A percentile compares a stretch with the other conserved stretches of the same genome.
Conservation (phyloP, 2,797 vertebrate genomes). For the Myotis myotis region DNA sequence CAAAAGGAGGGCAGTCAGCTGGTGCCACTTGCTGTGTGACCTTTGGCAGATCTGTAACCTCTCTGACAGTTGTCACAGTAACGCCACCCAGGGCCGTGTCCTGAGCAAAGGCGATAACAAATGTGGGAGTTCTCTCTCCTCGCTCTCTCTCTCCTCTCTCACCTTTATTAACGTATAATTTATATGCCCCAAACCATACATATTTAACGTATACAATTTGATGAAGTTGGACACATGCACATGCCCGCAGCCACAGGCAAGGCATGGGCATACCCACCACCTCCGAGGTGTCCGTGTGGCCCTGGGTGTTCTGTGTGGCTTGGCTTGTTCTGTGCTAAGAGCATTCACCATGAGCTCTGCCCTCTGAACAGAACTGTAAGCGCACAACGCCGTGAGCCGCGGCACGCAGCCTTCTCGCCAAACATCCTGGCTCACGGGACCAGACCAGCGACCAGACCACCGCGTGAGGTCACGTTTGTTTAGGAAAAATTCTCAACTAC, state of each 20-base stretch:
- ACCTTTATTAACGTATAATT: neutral
- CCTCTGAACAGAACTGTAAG: neutral
- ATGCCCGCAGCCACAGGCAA: neutral
- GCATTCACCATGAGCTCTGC: neutral
- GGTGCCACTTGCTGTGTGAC: neutral
- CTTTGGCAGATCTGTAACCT: neutral
- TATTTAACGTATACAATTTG: neutral
- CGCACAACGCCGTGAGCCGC: rapidly evolving
- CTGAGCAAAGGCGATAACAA: neutral
- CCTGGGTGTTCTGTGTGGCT: neutral
- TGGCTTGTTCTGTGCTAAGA: neutral
- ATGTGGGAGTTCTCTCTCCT: neutral
- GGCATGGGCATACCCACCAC: neutral
- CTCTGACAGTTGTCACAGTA: neutral
- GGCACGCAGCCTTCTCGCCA: neutral
- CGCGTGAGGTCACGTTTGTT: neutral
- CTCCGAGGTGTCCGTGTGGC: neutral
- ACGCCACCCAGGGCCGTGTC: neutral
- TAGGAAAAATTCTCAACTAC: neutral
- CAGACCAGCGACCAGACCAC: neutral
- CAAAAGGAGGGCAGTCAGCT: neutral
- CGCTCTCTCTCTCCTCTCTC: neutral
- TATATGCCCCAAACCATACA: neutral
- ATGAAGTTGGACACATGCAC: neutral
- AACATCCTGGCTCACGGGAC: neutral